Base-by-base conservation (phyloP, 2,888 invertebrate species). In the Phorcus lineatus region DNA sequence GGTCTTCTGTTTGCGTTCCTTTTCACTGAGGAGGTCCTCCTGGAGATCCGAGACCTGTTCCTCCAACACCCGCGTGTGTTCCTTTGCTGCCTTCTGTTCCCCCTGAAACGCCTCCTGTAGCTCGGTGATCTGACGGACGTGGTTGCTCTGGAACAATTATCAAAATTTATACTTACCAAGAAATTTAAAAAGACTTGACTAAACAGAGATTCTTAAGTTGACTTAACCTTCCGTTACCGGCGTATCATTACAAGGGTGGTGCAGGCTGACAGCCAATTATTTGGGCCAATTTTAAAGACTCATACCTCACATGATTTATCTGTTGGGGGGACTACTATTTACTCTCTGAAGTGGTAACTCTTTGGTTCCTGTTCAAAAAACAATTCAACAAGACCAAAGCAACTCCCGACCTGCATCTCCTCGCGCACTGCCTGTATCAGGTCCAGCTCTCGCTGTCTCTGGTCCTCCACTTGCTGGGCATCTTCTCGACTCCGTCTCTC, bases 401-500 rank as follows among this genome's bases (percentile, higher is more conserved):
- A n/a, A 9, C 79, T 75, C n/a, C n/a, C n/a, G 3, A 79, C 79
- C 75, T 62, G 74, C 62, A 79, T 85, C 66, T 90, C 87, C 24
- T 81, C 84, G 47, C 76, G 36, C 0, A 74, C 74, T 24, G 79
- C 47, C 57, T 79, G 74, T 13, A 57, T 57, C 54, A 79, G 55
- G 3, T 79, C 74, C 4, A 62, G 19, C 17, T 36, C 6, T 17
- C 67, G 47, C 24, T 53, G 19, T 4, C 54, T 70, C n/a, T 22
- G 85, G 52, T 87, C 82, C 77, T 89, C 86, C 55, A 83, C 83
- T 36, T 86, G 87, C 52, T 89, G 86, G 82, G 88, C 82, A 11
- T 81, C 80, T 77, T 90, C 90, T 78, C 88, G 87, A 47, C 84
- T 85, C 75, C 87, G 84, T 16, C 83, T 79, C 28, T 91, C 80